A percentile compares a stretch with the other conserved stretches of the same genome.
These are phyloP conservation scores for Seriola rivoliana DNA, from an alignment of 2,113 vertebrate genomes.

Conservation along the genomic window DNA sequence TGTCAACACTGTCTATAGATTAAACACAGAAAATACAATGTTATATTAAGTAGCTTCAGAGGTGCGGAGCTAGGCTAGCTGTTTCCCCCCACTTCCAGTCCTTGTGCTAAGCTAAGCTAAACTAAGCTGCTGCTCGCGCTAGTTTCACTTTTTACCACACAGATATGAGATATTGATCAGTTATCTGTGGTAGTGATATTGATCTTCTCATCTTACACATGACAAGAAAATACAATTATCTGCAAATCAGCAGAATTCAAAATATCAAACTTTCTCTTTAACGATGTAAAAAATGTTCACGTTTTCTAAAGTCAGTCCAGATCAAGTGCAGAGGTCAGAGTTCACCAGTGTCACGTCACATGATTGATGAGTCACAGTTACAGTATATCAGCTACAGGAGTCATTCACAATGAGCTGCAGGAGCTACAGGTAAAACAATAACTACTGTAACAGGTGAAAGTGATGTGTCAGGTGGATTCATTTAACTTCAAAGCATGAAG, in stretches of 20 bases:
- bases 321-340: not conserved
- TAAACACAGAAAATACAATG: not conserved
- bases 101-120: not conserved
- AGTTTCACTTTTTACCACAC: not conserved
- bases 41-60: not conserved
- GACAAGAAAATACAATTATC: not conserved
- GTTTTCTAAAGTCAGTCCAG: not conserved
- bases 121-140: not conserved
- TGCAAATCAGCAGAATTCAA: not conserved
- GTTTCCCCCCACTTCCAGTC: not conserved
- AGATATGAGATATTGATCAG: not conserved
- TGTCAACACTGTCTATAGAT: not conserved
- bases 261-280: conserved; percentile 5
- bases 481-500: not conserved
- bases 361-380: not conserved
- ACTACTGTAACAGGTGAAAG: not conserved
- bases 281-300: not conserved
- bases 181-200: too few species aligned
- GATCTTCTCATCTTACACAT: not conserved
- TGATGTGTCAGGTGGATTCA: not conserved
- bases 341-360: not conserved
- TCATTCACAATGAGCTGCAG: not conserved
- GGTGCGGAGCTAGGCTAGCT: not conserved
- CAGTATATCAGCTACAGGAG: conserved; percentile 8
- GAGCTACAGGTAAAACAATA: not conserved